Percentiles rank a stretch among this genome's conserved stretches.
These are phyloP conservation scores for Pristionchus fissidentatus DNA, from an alignment of 2,888 invertebrate species.

Conservation along the genomic window DNA sequence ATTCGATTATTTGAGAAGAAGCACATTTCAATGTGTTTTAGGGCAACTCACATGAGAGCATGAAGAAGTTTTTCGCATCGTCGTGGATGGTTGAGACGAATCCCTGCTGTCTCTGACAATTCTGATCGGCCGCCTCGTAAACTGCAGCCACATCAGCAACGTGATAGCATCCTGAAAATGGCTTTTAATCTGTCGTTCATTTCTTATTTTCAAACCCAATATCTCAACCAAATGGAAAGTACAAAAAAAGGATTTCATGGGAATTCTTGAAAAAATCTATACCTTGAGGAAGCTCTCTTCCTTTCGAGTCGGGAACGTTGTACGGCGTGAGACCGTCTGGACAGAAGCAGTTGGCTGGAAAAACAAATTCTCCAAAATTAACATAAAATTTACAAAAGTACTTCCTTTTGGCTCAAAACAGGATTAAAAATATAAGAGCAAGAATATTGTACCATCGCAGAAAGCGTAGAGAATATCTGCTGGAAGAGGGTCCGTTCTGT, in stretches of 20 bases:
- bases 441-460: neutral
- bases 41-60: neutral
- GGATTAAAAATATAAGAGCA: neutral
- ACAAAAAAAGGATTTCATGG: neutral
- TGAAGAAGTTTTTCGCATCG: conserved; percentile 3
- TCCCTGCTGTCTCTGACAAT: neutral
- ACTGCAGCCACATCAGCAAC: neutral
- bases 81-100: conserved; percentile 18
- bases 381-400: neutral
- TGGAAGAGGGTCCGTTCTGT: neutral
- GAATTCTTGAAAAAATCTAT: neutral
- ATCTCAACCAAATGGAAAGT: neutral
- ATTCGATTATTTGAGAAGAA: neutral
- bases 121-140: neutral
- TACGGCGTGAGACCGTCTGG: conserved; percentile 19
- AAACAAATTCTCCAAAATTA: neutral
- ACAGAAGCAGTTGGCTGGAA: conserved; percentile 40
- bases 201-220: no score
- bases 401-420: neutral
- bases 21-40: neutral
- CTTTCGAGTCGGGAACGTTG: neutral
- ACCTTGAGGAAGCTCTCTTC: neutral
- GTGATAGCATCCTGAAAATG: conserved; percentile 28
- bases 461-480: neutral
- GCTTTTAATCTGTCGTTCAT: neutral